Base-by-base conservation (phyloP, 2,113 vertebrate genomes). In the Pimephales promelas region DNA sequence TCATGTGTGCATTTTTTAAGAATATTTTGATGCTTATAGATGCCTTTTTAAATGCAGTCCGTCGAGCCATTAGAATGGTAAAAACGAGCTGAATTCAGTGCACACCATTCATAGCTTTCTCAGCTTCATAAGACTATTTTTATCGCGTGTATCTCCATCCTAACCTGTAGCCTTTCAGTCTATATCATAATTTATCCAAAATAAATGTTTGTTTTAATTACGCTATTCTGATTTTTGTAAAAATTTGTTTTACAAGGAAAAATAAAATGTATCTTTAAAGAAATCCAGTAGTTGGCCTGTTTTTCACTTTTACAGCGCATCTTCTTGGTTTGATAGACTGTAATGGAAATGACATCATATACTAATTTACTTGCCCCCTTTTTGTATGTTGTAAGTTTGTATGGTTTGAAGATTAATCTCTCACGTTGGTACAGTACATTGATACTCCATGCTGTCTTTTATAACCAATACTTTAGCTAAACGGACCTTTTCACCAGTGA, bases 231-330 rank as follows among this genome's bases (percentile, higher is more conserved):
- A 93, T 92, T 90, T 95, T 94, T 95, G 91, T 93, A 94, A 94
- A 40, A 94, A 93, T 94, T 94, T 94, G 92, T 95, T 95, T 95
- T 95, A 94, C 93, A 95, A 94, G 88, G 93, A 94, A 94, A 93
- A 94, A 94, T 93, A 94, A 95, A 95, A 94, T 93, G 92, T 95
- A 95, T 95, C 92, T 95, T 95, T 93, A 95, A 95, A 94, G 89
- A 94, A 90, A 91, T 62, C 26, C 10, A 78, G n/a, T 71, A 54
- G 36, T 70, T 52, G 2, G 8, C 28, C 11, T n/a, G 74, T 74
- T 43, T 20, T 57, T 18, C 1, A 40, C 2, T 31, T 40, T n/a
- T 57, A 28, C 2, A 10, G 16, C 52, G 5, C 59, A 36, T 36
- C 3, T 28, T 20, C 16, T 52, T 20, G 6, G 20, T 66, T 22